These are phyloP conservation scores for Glaucomys volans DNA, from an alignment of 2,113 vertebrate species.

Conservation along the genomic window DNA sequence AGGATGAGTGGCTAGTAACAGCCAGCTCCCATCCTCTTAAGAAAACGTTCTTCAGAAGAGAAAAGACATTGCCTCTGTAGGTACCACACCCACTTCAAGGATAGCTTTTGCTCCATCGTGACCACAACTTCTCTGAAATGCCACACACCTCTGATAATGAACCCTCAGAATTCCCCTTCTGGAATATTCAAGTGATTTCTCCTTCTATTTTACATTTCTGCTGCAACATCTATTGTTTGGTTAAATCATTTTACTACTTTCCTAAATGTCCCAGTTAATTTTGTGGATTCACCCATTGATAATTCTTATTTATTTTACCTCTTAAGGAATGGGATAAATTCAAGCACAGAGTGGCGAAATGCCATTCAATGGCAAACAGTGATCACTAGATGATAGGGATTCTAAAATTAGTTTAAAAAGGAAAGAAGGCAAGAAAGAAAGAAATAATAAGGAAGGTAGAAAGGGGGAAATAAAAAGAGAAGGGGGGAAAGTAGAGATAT, in stretches of 20 bases:
- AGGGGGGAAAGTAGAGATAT: fast-evolving
- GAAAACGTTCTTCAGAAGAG: neutral
- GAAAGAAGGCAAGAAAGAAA: fast-evolving
- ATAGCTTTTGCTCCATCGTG: neutral
- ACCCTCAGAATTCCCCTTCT: neutral
- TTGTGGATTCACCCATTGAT: neutral
- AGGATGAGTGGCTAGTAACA: neutral
- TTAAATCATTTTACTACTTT: neutral
- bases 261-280: neutral
- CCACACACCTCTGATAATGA: neutral
- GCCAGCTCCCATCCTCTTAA: neutral
- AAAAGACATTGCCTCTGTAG: neutral
- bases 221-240: neutral
- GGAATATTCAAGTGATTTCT: neutral
- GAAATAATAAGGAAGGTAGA: neutral
- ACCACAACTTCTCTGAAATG: neutral
- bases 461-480: fast-evolving
- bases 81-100: too few relatives aligned
- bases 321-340: neutral
- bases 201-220: neutral
- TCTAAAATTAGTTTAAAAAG: neutral
- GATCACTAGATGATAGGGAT: neutral
- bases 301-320: neutral
- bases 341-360: neutral
- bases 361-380: neutral